Base-by-base conservation (phyloP, 2,113 vertebrate genomes). In the Alosa alosa region DNA sequence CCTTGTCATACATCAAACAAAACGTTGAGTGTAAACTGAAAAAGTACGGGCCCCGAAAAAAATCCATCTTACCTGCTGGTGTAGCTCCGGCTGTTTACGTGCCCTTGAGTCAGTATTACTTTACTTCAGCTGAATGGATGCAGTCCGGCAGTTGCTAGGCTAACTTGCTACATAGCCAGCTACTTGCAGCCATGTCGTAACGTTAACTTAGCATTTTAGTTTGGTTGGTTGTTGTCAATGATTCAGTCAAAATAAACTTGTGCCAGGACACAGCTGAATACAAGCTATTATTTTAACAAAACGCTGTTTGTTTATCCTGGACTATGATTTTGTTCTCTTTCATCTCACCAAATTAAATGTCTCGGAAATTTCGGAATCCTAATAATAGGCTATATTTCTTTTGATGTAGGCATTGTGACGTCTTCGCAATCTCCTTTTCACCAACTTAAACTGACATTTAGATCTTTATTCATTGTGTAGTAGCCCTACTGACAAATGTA, bases 41-140 rank as follows among this genome's bases (percentile, higher is more conserved):
- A 11, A 36, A 39, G 36, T 2, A 15, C 25, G 72, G 36, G 9
- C 31, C 72, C 72, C 10, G 13, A 36, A 36, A 78, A 57, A 78
- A 68, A 2, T 1, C 1, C 1, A 36, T 41, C 17, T 83, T 78
- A 87, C 86, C 86, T 87, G 22, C 10, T 18, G 84, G 64, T 81
- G 64, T 82, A 60, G 82, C 82, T 85, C 86, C 41, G 47, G 45
- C 55, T 83, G 86, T 83, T 83, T 83, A n/a, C 68, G 81, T 57
- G 68, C 60, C 39, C 50, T 41, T 49, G 83, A 87, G 84, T 81
- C 31, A 82, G 85, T 7, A 49, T 57, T 25, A 13, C 47, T 87
- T 49, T 25, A 39, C 47, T 87, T 49, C 81, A 49, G 60, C 36
- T 84, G 83, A 36, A 60, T 64, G 46, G 25, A 45, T 78, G 22